Evolutionary conservation across 2,113 vertebrate genomes (phyloP).

Genomic region (Prietella phreatophila): DNA sequence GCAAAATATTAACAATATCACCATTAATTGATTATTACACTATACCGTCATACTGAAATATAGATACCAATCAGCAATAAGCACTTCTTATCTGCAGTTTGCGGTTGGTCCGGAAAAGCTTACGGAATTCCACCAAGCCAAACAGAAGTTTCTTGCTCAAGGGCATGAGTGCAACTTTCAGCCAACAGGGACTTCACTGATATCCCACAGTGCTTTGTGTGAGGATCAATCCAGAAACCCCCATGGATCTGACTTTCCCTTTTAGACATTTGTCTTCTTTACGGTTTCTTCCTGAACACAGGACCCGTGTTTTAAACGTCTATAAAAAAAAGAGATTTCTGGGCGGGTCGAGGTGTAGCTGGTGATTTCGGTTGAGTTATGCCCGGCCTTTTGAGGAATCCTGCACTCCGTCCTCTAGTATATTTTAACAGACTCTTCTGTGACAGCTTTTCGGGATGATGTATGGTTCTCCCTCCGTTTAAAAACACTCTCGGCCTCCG

Average conservation of each 20-base stretch:
- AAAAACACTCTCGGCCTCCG: conserved; percentile 46
- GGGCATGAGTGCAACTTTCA: conserved; percentile 2
- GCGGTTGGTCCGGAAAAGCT: not conserved
- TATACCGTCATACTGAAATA: not conserved
- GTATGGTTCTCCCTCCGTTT: conserved; percentile 46
- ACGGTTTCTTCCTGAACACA: not conserved
- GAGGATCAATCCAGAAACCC: not conserved
- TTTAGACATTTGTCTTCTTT: conserved; percentile 22
- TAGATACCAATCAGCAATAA: not conserved
- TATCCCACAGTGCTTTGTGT: conserved; percentile 26
- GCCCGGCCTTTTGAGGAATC: conserved; percentile 41
- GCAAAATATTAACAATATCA: not conserved
- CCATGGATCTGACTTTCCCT: conserved; percentile 12
- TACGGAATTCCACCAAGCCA: not conserved
- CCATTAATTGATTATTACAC: not conserved
- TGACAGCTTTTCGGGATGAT: conserved; percentile 49
- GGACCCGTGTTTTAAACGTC: conserved; percentile 2
- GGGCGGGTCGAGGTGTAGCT: not conserved
- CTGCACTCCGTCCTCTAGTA: conserved; percentile 32
- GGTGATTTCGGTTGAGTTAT: conserved; percentile 30
- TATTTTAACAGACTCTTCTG: conserved; percentile 44
- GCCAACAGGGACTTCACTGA: conserved; percentile 12
- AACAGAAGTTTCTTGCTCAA: conserved; percentile 13
- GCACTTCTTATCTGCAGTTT: not conserved
- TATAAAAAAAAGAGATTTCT: conserved; percentile 2